Evolutionary conservation across 2,797 vertebrate genomes (phyloP).

Genomic region (Darevskia mixta): DNA sequence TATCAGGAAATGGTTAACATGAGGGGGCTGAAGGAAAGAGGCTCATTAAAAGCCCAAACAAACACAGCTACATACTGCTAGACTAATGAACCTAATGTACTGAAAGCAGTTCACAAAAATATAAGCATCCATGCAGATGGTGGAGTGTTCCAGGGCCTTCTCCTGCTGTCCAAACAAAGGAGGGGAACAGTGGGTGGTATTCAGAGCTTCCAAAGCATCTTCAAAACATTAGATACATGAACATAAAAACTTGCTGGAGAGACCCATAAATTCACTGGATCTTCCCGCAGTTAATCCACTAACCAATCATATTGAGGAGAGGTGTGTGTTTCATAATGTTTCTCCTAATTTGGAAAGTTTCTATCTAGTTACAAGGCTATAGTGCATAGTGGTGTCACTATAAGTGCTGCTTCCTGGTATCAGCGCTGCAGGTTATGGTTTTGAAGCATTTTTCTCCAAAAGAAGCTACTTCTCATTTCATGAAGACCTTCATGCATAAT

Average conservation of each 20-base stretch:
- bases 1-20: background rate
- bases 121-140: constrained; percentile 18
- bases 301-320: background rate
- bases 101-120: background rate
- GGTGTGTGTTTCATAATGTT: background rate
- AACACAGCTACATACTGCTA: constrained; percentile 6
- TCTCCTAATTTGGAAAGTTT: background rate
- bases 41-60: constrained; percentile 24
- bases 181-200: background rate
- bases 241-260: background rate
- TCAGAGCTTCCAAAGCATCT: no score
- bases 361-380: background rate
- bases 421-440: background rate
- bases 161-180: background rate
- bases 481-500: background rate
- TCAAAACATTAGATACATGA: background rate
- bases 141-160: constrained; percentile 6
- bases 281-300: background rate
- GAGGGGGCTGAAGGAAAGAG: background rate
- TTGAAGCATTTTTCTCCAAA: background rate
- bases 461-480: background rate
- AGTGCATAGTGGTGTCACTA: background rate
- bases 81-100: constrained; percentile 23
- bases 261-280: background rate
- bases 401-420: background rate